Percentiles rank a stretch among this genome's conserved stretches.
Evolutionary conservation across 2,797 vertebrate genomes (phyloP).

Genomic region (Eupleurogrammus muticus): DNA sequence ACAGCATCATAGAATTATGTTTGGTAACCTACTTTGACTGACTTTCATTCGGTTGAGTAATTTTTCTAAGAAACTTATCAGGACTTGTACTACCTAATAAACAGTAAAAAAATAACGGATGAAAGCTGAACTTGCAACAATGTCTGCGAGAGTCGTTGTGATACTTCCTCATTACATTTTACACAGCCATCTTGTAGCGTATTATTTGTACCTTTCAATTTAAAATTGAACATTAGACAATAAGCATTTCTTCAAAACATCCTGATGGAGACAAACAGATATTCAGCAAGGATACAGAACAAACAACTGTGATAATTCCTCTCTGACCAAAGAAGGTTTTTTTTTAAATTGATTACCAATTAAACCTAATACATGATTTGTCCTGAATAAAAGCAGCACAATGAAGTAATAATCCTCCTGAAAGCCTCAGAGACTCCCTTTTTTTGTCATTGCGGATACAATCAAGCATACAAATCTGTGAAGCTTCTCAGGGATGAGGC

Average conservation of each 20-base stretch:
- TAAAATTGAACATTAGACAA: conserved; percentile 28
- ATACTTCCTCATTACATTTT: not conserved
- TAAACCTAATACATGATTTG: conserved; percentile 58
- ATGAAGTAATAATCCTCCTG: conserved; percentile 60
- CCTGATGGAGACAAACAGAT: conserved; percentile 34
- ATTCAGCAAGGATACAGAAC: conserved; percentile 15
- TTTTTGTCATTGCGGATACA: conserved; percentile 65
- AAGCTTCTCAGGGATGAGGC: conserved; percentile 54
- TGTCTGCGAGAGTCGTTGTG: not conserved
- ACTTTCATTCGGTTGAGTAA: not conserved
- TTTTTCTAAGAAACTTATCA: not conserved
- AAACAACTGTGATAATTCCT: conserved; percentile 48
- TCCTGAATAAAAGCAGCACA: conserved; percentile 58
- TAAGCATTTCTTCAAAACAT: not conserved
- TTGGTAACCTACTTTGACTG: not conserved
- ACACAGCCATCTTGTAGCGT: not conserved
- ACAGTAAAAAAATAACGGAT: not conserved
- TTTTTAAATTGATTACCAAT: conserved; percentile 71
- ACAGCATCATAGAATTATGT: not conserved
- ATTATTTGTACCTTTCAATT: conserved; percentile 26
- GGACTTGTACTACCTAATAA: not conserved
- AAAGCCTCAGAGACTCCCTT: conserved; percentile 54
- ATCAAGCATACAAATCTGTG: conserved; percentile 66
- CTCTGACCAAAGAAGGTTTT: conserved; percentile 46
- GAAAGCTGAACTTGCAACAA: not conserved